Conservation (phyloP, 2,113 vertebrate species). For the Neolamprologus cancellatus region DNA sequence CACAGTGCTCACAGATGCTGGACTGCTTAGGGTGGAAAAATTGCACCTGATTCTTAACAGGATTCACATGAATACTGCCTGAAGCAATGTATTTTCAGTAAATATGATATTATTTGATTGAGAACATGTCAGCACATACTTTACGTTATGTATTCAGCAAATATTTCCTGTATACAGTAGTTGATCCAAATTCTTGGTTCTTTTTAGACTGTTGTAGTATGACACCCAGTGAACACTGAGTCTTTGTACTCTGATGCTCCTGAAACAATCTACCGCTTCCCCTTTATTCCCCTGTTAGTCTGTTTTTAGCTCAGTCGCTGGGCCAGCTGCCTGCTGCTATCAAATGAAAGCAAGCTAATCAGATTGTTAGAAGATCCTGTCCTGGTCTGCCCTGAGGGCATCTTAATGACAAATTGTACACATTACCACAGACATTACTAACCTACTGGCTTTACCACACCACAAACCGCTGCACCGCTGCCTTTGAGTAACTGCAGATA, state of each 20-base stretch:
- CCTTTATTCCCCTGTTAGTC: slow-evolving; percentile 2
- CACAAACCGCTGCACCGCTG: background rate
- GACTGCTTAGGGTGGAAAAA: background rate
- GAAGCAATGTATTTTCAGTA: background rate
- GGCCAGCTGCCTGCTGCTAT: slow-evolving; percentile 44
- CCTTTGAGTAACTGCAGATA: background rate
- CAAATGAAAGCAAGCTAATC: slow-evolving; percentile 54
- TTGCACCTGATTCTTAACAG: background rate
- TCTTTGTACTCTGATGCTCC: background rate
- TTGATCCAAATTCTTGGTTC: background rate
- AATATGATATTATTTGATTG: background rate
- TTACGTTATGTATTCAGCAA: background rate
- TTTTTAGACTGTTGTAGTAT: background rate
- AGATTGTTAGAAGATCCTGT: slow-evolving; percentile 42
- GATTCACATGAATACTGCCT: background rate
- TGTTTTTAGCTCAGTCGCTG: slow-evolving; percentile 45
- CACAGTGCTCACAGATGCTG: background rate
- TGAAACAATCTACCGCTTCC: background rate
- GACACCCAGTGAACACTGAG: background rate
- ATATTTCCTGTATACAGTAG: background rate
- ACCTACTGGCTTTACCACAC: background rate
- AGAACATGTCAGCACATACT: background rate
- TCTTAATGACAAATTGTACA: slow-evolving; percentile 33
- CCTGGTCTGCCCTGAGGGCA: slow-evolving; percentile 30
- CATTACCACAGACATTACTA: background rate